Evolutionary conservation across 2,888 invertebrate species (phyloP).

Genomic region (Clostera curtula): DNA sequence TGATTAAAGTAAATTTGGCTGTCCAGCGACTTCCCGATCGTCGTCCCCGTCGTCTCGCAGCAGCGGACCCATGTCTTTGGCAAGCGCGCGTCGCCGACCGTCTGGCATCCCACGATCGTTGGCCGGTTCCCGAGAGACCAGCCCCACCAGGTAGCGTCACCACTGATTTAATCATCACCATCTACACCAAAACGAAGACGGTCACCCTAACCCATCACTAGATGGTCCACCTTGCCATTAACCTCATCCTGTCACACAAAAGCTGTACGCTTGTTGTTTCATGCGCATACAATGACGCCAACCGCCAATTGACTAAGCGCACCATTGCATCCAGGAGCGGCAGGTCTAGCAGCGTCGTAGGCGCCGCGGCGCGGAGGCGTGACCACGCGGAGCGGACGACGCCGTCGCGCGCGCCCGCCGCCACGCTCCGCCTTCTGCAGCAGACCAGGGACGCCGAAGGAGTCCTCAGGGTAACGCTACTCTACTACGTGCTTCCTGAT

Average conservation of each 20-base stretch:
- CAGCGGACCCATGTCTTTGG: conserved; percentile 63
- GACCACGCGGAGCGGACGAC: conserved; percentile 57
- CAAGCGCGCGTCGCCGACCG: conserved; percentile 76
- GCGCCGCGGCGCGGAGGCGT: conserved; percentile 36
- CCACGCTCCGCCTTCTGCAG: conserved; percentile 88
- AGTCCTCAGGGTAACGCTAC: conserved; percentile 40
- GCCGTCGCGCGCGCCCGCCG: conserved; percentile 76
- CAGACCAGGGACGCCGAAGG: conserved; percentile 91
- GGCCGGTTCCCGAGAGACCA: conserved; percentile 80
- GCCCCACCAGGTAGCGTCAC: conserved; percentile 67
- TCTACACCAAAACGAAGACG: too few species aligned
- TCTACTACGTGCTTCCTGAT: too few species aligned
- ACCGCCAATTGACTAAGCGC: too few species aligned
- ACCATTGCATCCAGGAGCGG: conserved; percentile 27
- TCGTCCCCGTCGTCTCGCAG: conserved; percentile 95
- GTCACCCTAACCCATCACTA: too few species aligned
- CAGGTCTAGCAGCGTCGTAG: conserved; percentile 47
- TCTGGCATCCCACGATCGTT: conserved; percentile 83
- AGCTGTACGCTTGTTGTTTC: too few species aligned
- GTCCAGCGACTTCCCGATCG: conserved; percentile 90
- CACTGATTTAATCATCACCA: too few species aligned
- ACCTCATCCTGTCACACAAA: too few species aligned
- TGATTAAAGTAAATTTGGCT: conserved; percentile 2
- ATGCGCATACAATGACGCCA: too few species aligned
- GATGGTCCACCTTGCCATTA: too few species aligned